phyloP scores from a whole-genome alignment of 1,140 invertebrate species.

The Euura lappo region DNA sequence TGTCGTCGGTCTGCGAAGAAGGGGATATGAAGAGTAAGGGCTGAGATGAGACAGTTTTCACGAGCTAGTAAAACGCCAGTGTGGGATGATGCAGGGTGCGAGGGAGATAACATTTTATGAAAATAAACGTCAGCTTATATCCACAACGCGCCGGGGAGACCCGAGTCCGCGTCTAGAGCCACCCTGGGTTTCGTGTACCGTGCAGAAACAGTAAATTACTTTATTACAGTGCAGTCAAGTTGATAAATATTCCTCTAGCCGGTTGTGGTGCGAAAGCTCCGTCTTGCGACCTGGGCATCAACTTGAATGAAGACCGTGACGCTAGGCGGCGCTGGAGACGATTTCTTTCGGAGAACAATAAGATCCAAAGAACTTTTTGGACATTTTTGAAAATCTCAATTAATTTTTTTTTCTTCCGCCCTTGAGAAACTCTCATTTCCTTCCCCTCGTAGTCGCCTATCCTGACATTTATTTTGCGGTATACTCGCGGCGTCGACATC shows the following conservation, averaged over 20 bases:
- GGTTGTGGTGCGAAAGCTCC: neutral
- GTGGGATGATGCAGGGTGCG: neutral
- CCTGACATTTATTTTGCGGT: constrained; percentile 7
- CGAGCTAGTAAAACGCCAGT: neutral
- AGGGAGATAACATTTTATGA: constrained; percentile 10
- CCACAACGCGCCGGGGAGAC: neutral
- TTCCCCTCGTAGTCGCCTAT: neutral
- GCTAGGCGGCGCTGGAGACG: too few relatives aligned
- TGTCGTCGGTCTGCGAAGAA: neutral
- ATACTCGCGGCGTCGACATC: neutral
- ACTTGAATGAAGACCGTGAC: too few relatives aligned
- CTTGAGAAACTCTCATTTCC: neutral
- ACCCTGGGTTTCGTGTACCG: neutral
- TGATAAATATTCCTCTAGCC: constrained; percentile 9
- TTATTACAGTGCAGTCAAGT: constrained; percentile 11
- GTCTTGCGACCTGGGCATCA: neutral
- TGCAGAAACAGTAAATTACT: constrained; percentile 9
- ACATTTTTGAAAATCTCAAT: too few relatives aligned
- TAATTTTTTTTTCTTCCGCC: too few relatives aligned
- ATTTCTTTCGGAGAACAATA: too few relatives aligned
- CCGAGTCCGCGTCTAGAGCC: neutral
- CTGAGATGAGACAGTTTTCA: neutral
- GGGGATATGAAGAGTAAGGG: neutral
- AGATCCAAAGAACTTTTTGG: too few relatives aligned
- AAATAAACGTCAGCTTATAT: constrained; percentile 14